A percentile compares a stretch with the other conserved stretches of the same genome.
These are phyloP conservation scores for Crotalus tigris DNA, from an alignment of 2,113 vertebrate species.

Conservation along the genomic window DNA sequence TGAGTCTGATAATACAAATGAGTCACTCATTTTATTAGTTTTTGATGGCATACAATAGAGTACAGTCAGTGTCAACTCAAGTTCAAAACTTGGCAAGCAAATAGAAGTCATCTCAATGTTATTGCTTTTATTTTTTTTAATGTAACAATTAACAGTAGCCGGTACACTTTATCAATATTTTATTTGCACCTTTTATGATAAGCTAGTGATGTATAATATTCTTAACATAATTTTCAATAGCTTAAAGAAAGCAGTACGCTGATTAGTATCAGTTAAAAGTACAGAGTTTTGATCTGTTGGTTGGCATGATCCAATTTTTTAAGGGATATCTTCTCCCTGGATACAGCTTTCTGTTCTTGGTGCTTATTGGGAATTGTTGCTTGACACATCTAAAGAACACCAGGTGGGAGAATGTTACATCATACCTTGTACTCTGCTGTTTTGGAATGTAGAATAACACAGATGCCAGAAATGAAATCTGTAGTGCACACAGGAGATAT, in stretches of 20 bases:
- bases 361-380: not conserved
- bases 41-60: not conserved
- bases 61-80: not conserved
- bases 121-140: not conserved
- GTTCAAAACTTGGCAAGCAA: not conserved
- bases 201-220: not conserved
- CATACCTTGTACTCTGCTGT: not conserved
- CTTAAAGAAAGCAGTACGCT: not conserved
- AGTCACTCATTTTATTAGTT: not conserved
- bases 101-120: not conserved
- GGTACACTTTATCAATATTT: not conserved
- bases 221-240: not conserved
- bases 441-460: conserved; percentile 26
- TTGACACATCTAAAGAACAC: not conserved
- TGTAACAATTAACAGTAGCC: not conserved
- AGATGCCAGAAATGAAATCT: conserved; percentile 28
- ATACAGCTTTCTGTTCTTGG: not conserved
- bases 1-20: not conserved
- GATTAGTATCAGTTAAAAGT: not conserved
- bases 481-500: conserved; percentile 1
- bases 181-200: not conserved
- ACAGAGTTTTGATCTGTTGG: conserved; percentile 24
- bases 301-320: conserved; percentile 12
- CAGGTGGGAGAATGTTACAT: not conserved
- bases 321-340: not conserved